Evolutionary conservation across 2,888 invertebrate genomes (phyloP).

Genomic region (Caenorhabditis virilis): DNA sequence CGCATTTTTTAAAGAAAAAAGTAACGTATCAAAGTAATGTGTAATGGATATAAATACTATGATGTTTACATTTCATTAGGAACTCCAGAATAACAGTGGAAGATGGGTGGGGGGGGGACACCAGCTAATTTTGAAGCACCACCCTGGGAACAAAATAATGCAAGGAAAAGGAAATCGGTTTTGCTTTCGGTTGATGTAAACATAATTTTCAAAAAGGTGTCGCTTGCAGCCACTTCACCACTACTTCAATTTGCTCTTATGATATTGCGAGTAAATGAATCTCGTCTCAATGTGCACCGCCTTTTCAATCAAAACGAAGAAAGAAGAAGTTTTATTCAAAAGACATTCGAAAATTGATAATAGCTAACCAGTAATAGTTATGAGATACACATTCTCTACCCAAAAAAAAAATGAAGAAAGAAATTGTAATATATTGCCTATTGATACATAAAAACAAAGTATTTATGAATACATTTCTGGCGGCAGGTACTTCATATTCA

Average conservation of each 20-base stretch:
- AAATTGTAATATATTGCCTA: background rate
- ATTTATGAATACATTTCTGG: background rate
- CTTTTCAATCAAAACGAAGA: too few species aligned
- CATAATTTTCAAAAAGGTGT: background rate
- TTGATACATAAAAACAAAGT: background rate
- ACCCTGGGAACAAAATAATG: slow-evolving; percentile 34
- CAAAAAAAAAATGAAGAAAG: too few species aligned
- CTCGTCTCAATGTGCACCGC: too few species aligned
- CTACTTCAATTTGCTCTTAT: too few species aligned
- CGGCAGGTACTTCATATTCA: slow-evolving; percentile 51
- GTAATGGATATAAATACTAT: slow-evolving; percentile 14
- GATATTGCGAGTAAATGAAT: too few species aligned
- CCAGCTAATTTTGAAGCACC: slow-evolving; percentile 22
- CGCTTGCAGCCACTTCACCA: too few species aligned
- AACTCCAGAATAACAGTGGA: slow-evolving; percentile 16
- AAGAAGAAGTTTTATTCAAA: too few species aligned
- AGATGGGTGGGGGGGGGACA: too few species aligned
- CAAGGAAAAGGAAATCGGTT: background rate
- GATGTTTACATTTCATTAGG: slow-evolving; percentile 43
- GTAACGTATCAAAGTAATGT: slow-evolving; percentile 31
- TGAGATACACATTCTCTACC: too few species aligned
- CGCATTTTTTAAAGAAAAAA: too few species aligned
- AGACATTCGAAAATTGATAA: too few species aligned
- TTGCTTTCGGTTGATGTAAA: background rate
- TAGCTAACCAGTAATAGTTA: too few species aligned